phyloP scores from a whole-genome alignment of 1,140 invertebrate species.

The Bombus superbus region DNA sequence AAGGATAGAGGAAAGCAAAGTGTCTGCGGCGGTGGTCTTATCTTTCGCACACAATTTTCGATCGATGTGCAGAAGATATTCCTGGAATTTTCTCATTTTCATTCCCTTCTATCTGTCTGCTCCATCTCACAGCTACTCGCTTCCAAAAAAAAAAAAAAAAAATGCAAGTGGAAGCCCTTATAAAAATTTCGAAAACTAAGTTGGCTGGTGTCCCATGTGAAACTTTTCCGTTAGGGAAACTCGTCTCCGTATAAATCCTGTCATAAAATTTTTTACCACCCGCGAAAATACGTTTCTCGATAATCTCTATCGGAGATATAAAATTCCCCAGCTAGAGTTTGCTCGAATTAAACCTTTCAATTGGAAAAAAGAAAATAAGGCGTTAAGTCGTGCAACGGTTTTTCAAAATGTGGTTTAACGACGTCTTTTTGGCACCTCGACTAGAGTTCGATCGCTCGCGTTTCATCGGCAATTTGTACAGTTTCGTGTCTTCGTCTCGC shows the following conservation, averaged over 20 bases:
- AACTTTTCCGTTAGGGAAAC: background rate
- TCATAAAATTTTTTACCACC: background rate
- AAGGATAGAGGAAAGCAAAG: background rate
- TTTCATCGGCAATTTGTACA: background rate
- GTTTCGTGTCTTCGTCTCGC: background rate
- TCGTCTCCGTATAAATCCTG: background rate
- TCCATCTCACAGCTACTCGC: background rate
- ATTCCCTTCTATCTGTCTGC: background rate
- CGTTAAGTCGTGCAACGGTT: background rate
- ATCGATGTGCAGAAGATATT: conserved; percentile 28
- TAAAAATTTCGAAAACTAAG: conserved; percentile 29
- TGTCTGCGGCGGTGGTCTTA: conserved; percentile 30
- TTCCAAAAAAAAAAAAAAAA: background rate
- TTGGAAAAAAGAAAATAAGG: background rate
- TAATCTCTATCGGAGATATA: background rate
- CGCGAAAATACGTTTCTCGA: too few species aligned
- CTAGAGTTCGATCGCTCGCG: background rate
- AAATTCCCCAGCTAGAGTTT: background rate
- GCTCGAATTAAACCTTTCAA: background rate
- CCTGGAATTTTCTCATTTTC: conserved; percentile 50
- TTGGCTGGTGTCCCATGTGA: background rate
- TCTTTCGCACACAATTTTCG: conserved; percentile 31
- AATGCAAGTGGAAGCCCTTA: background rate
- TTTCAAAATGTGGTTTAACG: background rate
- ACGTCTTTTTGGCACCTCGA: background rate